Evolutionary conservation across 1,140 invertebrate species (phyloP).

Genomic region (Drosophila lini): DNA sequence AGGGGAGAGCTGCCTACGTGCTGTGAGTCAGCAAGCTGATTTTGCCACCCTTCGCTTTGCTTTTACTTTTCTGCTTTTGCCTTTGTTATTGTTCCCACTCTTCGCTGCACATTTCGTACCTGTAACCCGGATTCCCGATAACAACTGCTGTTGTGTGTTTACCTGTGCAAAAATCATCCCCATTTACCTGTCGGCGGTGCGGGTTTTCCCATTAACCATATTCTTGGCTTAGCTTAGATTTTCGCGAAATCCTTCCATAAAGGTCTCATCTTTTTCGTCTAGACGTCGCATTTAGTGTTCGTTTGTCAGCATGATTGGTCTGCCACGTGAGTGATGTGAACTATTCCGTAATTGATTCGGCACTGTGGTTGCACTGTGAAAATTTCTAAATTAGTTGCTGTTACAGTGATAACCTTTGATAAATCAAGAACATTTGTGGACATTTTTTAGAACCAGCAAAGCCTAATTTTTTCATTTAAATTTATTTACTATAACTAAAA

Average conservation of each 20-base stretch:
- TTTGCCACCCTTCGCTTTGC: constrained; percentile 58
- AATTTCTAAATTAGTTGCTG: constrained; percentile 39
- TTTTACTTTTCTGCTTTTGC: constrained; percentile 22
- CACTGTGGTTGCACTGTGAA: constrained; percentile 11
- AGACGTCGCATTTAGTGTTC: constrained; percentile 41
- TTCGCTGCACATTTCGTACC: constrained; percentile 39
- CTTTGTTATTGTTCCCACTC: constrained; percentile 38
- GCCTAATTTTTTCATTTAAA: not conserved
- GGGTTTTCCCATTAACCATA: constrained; percentile 10
- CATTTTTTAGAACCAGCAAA: not conserved
- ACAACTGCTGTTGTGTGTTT: constrained; percentile 26
- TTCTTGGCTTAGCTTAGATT: constrained; percentile 6
- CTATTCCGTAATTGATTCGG: constrained; percentile 45
- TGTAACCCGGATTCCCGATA: constrained; percentile 49
- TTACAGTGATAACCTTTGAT: constrained; percentile 5
- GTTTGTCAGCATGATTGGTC: constrained; percentile 60
- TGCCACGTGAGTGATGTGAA: constrained; percentile 70
- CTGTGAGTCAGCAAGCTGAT: constrained; percentile 74
- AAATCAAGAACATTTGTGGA: not conserved
- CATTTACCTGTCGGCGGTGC: constrained; percentile 11
- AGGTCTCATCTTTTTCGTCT: constrained; percentile 31
- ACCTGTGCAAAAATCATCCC: constrained; percentile 22
- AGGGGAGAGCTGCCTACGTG: constrained; percentile 61
- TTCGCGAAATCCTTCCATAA: constrained; percentile 29
- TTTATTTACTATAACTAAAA: not conserved